Evolutionary conservation across 2,113 vertebrate genomes (phyloP), one percentile per base, ranked within the genome.

Genomic region (Nycticebus coucang): DNA sequence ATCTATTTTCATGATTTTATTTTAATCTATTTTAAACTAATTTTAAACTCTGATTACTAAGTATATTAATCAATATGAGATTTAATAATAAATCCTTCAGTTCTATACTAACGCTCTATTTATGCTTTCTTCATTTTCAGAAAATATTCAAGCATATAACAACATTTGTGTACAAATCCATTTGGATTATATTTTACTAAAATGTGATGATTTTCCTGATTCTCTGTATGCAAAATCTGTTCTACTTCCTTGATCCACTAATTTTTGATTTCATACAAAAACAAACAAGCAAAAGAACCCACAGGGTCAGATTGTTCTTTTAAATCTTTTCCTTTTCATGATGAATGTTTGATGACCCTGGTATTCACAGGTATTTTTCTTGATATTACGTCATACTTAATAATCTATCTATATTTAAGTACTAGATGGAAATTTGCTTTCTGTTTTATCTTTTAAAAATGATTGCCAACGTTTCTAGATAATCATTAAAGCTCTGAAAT

Each of bases 91-190:
- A 80, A 17, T 21, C 41, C 45, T 74, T 10, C 9, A 93, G 50
- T 78, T 88, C 24, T 45, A 13, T 88, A 12, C 35, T 80, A 24
- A 53, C 55, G 33, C 45, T 85, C 15, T 87, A 79, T 33, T 19
- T 18, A 62, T 4, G 10, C 21, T 59, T 88, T 89, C n/a, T 87
- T 6, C 4, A 89, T 57, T 95, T 96, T 86, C 45, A 86, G 69
- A 91, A 89, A 77, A 79, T 71, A 80, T 81, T 86, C 17, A 57
- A 89, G 85, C 50, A 77, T 22, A 22, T 64, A 59, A 68, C 26
- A 89, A 21, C 50, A 92, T 77, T 81, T 90, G 9, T 91, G 18
- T 41, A 14, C 33, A 94, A 83, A 82, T 96, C 12, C 19, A 74
- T 68, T 75, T 79, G 37, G 75, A 64, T 91, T 80, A 93, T 53